Evolutionary conservation across 2,113 vertebrate genomes (phyloP).

Genomic region (Bungarus multicinctus): DNA sequence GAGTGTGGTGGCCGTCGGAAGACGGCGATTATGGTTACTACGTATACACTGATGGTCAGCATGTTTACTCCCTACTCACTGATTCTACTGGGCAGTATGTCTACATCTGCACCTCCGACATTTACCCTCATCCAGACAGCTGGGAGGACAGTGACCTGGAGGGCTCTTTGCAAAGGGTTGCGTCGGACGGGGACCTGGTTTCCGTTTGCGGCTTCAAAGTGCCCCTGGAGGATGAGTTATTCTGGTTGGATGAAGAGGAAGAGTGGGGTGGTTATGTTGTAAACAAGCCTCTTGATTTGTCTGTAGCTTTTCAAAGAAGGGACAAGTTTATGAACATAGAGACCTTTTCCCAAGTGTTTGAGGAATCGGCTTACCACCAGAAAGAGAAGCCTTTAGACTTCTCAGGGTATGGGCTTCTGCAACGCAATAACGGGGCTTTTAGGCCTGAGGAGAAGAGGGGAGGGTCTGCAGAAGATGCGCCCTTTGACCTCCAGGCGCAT

Average conservation of each 20-base stretch:
- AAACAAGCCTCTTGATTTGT: conserved; percentile 87
- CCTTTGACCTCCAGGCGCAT: conserved; percentile 79
- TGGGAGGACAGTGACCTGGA: conserved; percentile 65
- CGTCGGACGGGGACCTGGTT: conserved; percentile 77
- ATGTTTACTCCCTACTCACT: conserved; percentile 90
- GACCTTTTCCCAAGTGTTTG: conserved; percentile 86
- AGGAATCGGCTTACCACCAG: conserved; percentile 79
- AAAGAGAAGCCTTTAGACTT: conserved; percentile 80
- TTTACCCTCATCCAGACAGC: conserved; percentile 63
- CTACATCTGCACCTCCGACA: conserved; percentile 83
- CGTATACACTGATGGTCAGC: conserved; percentile 90
- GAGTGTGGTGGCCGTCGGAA: conserved; percentile 93
- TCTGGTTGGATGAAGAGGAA: conserved; percentile 83
- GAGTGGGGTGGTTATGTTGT: conserved; percentile 69
- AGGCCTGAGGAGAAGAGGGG: conserved; percentile 57
- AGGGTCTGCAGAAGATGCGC: conserved; percentile 62
- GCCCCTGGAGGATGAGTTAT: conserved; percentile 82
- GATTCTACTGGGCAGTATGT: conserved; percentile 87
- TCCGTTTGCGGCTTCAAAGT: conserved; percentile 89
- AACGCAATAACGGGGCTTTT: conserved; percentile 81
- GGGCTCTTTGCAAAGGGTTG: conserved; percentile 67
- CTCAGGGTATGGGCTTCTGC: conserved; percentile 81
- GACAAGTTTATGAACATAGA: conserved; percentile 86
- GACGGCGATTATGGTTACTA: conserved; percentile 91
- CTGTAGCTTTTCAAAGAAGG: conserved; percentile 81